Evolutionary conservation across 2,888 invertebrate genomes (phyloP), one percentile per base, ranked within the genome.

Genomic region (Caenorhabditis zanzibari): DNA sequence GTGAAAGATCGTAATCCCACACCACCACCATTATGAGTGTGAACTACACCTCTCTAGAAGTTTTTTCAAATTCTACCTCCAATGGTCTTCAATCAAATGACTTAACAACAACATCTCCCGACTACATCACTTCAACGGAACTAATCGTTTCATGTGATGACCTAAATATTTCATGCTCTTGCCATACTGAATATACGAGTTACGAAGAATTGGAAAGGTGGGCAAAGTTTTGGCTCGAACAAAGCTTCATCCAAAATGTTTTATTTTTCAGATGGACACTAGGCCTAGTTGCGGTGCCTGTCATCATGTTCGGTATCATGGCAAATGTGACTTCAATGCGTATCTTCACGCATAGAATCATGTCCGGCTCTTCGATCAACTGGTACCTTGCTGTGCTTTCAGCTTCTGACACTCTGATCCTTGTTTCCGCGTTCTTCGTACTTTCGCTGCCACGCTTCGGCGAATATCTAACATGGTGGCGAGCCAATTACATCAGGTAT

Each of bases 331-430:
- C 89, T 4, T 89, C 89, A 0, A 87, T 90, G 28, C 82, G 89
- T 10, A 89, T 91, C 63, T 91, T 91, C 85, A 90, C 90, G 3
- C 90, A 91, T 83, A 86, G 86, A 22, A 84, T 90, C 16, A 90
- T 90, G 90, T 82, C 86, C 6, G 77, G 83, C 24, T 89, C 89
- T 0, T 88, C 88, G 22, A 90, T 90, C 79, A 91, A 91, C 71
- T 91, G 91, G 91, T 91, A 91, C 69, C 80, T 91, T 64, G 86
- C 90, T 1, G 89, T 90, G 10, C 84, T 91, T 6, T 89, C 90
- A 32, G 84, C 85, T n/a, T 88, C 89, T 1, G 91, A 91, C 73
- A 89, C 90, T 19, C 66, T 91, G 38, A 90, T 90, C 68, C 85
- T 91, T 10, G 76, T 90, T 44, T 84, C 90, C n/a, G 87, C 90